Conservation (phyloP, 2,797 vertebrate genomes). For the Eulemur mongoz region DNA sequence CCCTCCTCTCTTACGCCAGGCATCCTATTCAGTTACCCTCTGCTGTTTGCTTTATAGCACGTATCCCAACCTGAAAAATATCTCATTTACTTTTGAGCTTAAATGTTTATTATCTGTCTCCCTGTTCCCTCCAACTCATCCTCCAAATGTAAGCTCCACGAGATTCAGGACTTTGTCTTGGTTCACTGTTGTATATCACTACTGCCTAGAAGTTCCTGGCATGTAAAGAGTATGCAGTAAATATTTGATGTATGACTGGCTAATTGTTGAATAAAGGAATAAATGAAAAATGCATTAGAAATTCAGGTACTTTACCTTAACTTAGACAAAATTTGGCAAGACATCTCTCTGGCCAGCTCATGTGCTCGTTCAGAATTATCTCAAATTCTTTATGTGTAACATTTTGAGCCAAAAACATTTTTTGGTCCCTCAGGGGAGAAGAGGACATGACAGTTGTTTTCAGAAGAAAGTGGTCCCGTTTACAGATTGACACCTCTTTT, state of each 20-base stretch:
- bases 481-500: not conserved
- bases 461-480: not conserved
- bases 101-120: not conserved
- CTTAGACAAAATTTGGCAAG: not conserved
- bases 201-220: not conserved
- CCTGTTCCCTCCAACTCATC: not conserved
- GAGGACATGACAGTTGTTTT: not conserved
- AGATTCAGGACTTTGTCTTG: not conserved
- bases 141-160: not conserved
- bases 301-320: not conserved
- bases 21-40: not conserved
- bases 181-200: not conserved
- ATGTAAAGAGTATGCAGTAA: not conserved
- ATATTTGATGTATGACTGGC: not conserved
- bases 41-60: not conserved
- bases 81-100: not conserved
- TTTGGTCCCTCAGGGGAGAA: not conserved
- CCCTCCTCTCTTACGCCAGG: no score
- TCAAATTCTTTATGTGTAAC: not conserved
- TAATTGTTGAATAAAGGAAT: not conserved
- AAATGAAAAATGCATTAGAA: not conserved
- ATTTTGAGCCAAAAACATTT: constrained; percentile 32
- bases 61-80: not conserved
- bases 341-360: not conserved
- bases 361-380: constrained; percentile 14